Base-by-base conservation (phyloP, 2,888 invertebrate genomes). In the Philereme transversata region DNA sequence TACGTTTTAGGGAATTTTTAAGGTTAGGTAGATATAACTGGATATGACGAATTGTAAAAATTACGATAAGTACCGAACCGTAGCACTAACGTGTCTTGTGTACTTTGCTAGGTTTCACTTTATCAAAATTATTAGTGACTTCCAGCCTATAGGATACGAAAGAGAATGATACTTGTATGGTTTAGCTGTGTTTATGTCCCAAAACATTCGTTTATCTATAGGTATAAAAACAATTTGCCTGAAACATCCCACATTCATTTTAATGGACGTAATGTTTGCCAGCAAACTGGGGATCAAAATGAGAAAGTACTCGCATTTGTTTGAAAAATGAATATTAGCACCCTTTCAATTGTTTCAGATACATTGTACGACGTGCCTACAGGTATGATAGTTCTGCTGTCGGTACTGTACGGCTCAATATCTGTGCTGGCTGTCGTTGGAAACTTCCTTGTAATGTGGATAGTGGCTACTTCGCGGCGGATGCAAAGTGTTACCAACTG, bases 401-500 rank as follows among this genome's bases (percentile, higher is more conserved):
- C 96, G 8, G 89, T 96, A 65, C 94, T 97, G 71, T 97, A 97
- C 78, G 97, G 97, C 1, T 94, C 95, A 43, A 97, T 97, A 80
- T 97, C 97, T 22, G 93, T 97, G 35, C 84, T 97, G 71, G 96
- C 97, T 0, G 95, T 97, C 44, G 93, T 96, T 5, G 97, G 97
- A 1, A 97, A 97, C 84, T 94, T 95, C 35, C 93, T 97, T n/a
- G 97, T 97, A 11, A 96, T 97, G 85, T 96, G 96, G 95, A 95
- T 97, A 58, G 96, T 97, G 34, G 94, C 95, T 43, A 96, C 96
- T 9, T 96, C 95, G 57, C 89, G 94, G 40, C 93, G 95, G 67
- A 97, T 97, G 97, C 91, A 96, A 74, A 97, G 96, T 65, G 96
- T 96, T 70, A 97, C 97, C 48, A 97, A 97, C 84, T 96, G 96